Evolutionary conservation across 1,140 invertebrate species (phyloP).

Genomic region (Drosophila virilis): DNA sequence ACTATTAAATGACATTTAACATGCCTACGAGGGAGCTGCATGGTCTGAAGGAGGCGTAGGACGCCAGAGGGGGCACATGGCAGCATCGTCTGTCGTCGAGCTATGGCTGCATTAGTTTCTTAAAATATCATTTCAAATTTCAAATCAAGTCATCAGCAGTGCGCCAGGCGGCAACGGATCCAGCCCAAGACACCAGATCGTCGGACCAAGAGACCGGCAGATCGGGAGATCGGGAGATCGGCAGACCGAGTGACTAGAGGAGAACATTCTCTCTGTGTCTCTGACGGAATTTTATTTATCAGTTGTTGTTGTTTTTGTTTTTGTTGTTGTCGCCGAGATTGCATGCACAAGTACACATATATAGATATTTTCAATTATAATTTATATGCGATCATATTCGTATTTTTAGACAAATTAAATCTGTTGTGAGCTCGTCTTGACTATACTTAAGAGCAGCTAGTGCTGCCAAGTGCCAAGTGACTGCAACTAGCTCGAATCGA

Average conservation of each 20-base stretch:
- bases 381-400: constrained; percentile 72
- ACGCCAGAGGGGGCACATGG: background rate
- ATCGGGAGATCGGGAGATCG: background rate
- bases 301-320: constrained; percentile 28
- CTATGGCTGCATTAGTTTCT: constrained; percentile 70
- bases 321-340: constrained; percentile 27
- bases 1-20: constrained; percentile 83
- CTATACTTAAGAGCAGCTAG: background rate
- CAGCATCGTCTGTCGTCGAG: constrained; percentile 21
- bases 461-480: background rate
- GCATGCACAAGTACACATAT: constrained; percentile 37
- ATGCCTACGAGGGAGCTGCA: constrained; percentile 61
- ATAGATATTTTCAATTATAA: constrained; percentile 78
- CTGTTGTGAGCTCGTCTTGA: constrained; percentile 3
- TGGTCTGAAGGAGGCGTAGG: background rate
- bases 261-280: background rate
- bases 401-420: constrained; percentile 65
- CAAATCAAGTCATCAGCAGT: constrained; percentile 76
- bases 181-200: constrained; percentile 38
- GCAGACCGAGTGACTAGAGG: too few relatives aligned
- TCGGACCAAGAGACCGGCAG: background rate
- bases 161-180: constrained; percentile 21
- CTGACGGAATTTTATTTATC: constrained; percentile 37
- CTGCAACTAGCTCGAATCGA: background rate
- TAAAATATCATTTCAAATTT: constrained; percentile 82